Evolutionary conservation across 2,113 vertebrate genomes (phyloP).

Genomic region (Sisor rabdophorus): DNA sequence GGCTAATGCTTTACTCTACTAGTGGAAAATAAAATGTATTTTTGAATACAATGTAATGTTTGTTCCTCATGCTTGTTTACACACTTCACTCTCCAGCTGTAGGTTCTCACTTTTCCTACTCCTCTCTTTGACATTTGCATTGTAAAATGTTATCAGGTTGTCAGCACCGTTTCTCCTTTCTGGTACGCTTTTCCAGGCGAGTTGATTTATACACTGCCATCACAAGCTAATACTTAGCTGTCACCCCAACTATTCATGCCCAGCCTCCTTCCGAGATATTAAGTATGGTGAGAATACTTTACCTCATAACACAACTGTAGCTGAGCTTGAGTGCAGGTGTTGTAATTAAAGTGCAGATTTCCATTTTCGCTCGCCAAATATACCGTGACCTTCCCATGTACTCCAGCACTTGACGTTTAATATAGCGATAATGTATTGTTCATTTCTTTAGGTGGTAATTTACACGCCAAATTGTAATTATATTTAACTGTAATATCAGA

Average conservation of each 20-base stretch:
- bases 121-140: conserved; percentile 43
- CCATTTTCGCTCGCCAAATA: background rate
- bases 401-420: background rate
- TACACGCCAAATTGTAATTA: background rate
- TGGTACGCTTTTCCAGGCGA: background rate
- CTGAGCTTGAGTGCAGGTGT: conserved; percentile 16
- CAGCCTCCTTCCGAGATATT: background rate
- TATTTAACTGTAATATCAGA: background rate
- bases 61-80: too few relatives aligned
- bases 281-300: conserved; percentile 10
- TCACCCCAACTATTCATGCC: conserved; percentile 36
- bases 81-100: background rate
- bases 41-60: too few relatives aligned
- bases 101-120: conserved; percentile 4
- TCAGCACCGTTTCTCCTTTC: conserved; percentile 22
- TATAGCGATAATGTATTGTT: conserved; percentile 6
- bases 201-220: conserved; percentile 44
- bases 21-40: too few relatives aligned
- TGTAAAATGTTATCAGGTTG: conserved; percentile 42
- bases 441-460: background rate
- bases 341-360: conserved; percentile 26
- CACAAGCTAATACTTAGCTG: conserved; percentile 16
- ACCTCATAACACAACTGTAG: conserved; percentile 17
- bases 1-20: too few relatives aligned
- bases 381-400: background rate